Conservation (phyloP, 2,113 vertebrate genomes). For the Trichomycterus rosablanca region DNA sequence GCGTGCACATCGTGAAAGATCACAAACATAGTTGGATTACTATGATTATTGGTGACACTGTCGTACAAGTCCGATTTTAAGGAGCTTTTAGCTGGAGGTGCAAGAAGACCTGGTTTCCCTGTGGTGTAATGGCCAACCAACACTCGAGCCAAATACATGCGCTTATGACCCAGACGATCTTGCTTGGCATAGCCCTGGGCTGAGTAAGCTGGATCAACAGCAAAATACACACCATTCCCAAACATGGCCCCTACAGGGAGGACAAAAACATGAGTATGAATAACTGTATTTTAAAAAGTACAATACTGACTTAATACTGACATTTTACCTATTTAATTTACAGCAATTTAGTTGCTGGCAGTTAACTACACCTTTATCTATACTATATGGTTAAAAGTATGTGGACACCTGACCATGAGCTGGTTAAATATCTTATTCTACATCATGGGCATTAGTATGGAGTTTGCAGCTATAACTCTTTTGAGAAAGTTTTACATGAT, state of each 20-base stretch:
- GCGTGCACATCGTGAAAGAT: constrained; percentile 75
- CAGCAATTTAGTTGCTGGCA: too few species aligned
- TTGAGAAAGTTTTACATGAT: too few species aligned
- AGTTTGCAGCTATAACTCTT: too few species aligned
- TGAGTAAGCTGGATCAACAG: constrained; percentile 64
- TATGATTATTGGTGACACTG: constrained; percentile 57
- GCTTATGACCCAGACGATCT: constrained; percentile 45
- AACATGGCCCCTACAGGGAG: constrained; percentile 45
- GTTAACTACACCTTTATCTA: too few species aligned
- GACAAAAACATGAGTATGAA: not conserved
- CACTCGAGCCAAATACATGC: constrained; percentile 74
- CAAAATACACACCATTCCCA: constrained; percentile 78
- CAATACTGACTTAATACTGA: too few species aligned
- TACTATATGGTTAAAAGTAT: too few species aligned
- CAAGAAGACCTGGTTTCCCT: constrained; percentile 43
- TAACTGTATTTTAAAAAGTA: too few species aligned
- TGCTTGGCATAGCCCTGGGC: constrained; percentile 56
- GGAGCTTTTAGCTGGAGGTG: constrained; percentile 54
- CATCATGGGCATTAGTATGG: too few species aligned
- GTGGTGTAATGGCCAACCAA: constrained; percentile 69
- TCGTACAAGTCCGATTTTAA: constrained; percentile 64
- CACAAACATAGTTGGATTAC: constrained; percentile 58
- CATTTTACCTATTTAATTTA: too few species aligned
- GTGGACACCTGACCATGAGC: too few species aligned
- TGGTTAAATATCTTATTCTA: too few species aligned